Evolutionary conservation across 2,888 invertebrate genomes (phyloP).

Genomic region (Mesorhabditis sp.): DNA sequence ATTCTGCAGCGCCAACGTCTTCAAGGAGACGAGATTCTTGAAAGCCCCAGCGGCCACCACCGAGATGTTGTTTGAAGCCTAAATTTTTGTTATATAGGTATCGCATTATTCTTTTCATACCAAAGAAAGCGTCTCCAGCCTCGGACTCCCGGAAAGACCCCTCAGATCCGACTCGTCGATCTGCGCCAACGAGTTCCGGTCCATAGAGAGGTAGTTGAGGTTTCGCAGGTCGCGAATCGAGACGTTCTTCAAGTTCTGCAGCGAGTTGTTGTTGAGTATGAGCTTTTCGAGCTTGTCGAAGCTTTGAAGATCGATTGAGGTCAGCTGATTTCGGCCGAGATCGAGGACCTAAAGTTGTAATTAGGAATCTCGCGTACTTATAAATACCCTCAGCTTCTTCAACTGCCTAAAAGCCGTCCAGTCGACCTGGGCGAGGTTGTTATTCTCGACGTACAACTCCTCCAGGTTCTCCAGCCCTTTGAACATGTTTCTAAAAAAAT

Average conservation of each 20-base stretch:
- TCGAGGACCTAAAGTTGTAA: slow-evolving; percentile 12
- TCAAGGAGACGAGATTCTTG: slow-evolving; percentile 11
- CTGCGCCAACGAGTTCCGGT: slow-evolving; percentile 35
- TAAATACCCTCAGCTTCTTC: slow-evolving; percentile 30
- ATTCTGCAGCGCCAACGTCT: slow-evolving; percentile 27
- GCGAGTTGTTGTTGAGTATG: slow-evolving; percentile 52
- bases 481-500: slow-evolving; percentile 38
- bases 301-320: slow-evolving; percentile 21
- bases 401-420: slow-evolving; percentile 38
- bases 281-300: slow-evolving; percentile 43
- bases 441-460: slow-evolving; percentile 47
- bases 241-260: slow-evolving; percentile 32
- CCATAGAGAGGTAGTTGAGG: slow-evolving; percentile 37
- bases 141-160: slow-evolving; percentile 23
- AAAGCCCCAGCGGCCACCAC: neutral
- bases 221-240: slow-evolving; percentile 32
- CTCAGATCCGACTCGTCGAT: slow-evolving; percentile 43
- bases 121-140: slow-evolving; percentile 27
- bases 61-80: slow-evolving; percentile 4
- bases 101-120: slow-evolving; percentile 9
- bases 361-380: neutral
- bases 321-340: neutral
- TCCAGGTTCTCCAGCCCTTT: slow-evolving; percentile 57
- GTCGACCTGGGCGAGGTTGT: slow-evolving; percentile 41
- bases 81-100: neutral